Percentiles rank a stretch among this genome's conserved stretches.
These are phyloP conservation scores for Archaeoteleia sp. DNA, from an alignment of 2,888 invertebrate genomes.

Conservation along the genomic window DNA sequence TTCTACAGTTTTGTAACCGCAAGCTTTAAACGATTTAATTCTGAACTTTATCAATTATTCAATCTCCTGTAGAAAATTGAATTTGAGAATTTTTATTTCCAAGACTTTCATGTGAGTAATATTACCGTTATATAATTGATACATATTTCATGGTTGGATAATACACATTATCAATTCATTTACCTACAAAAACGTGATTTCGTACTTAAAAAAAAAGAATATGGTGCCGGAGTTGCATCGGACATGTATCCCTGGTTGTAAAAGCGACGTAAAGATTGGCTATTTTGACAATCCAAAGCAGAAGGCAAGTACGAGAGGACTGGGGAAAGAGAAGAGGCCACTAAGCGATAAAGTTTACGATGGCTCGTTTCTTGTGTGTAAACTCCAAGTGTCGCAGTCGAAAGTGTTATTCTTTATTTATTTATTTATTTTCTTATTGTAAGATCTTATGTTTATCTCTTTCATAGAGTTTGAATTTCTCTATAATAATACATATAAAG, in stretches of 20 bases:
- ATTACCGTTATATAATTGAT: conserved; percentile 29
- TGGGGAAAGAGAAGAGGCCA: conserved; percentile 21
- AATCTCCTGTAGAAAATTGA: no score
- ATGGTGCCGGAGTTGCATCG: conserved; percentile 1
- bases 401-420: conserved; percentile 9
- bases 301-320: conserved; percentile 23
- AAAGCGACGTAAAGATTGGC: conserved; percentile 72
- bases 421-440: conserved; percentile 4
- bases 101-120: no score
- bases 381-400: conserved; percentile 30
- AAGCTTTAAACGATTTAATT: no score
- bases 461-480: no score
- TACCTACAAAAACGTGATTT: conserved; percentile 6
- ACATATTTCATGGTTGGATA: conserved; percentile 22
- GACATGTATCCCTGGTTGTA: conserved; percentile 55
- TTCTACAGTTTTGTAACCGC: no score
- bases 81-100: no score
- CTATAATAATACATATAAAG: no score
- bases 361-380: conserved; percentile 58
- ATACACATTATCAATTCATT: conserved; percentile 25
- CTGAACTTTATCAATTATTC: no score
- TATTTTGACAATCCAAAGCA: conserved; percentile 71
- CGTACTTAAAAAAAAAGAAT: conserved; percentile 14
- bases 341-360: conserved; percentile 71
- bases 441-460: no score